Base-by-base conservation (phyloP, 2,888 invertebrate species). In the Chrysina gloriosa region DNA sequence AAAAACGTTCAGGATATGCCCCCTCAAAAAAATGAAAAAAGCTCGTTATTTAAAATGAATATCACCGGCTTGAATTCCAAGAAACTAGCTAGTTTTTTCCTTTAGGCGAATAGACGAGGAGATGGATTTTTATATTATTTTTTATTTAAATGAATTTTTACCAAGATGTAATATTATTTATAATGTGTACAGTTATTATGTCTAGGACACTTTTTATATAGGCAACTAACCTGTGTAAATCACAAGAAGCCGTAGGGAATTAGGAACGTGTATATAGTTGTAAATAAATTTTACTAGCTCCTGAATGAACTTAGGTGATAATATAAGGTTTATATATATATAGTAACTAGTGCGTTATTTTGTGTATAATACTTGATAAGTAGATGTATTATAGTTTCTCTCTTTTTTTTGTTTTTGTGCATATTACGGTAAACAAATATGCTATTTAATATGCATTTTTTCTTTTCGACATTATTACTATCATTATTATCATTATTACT, bases 121-220 rank as follows among this genome's bases (percentile, higher is more conserved):
- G 47, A 61, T 66, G 61, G 58, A 70, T 66, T 71, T 71, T 71
- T 71, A 68, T 72, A 72, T 71, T 63, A 69, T 71, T 72, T 70
- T 70, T 72, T 69, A 70, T 70, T 71, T 70, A 70, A 71, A 69
- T 69, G 66, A 65, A 61, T 61, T 61, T 61, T 45, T 61, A 42
- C 16, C 42, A 42, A 42, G 42, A 61, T 54, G 70, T 68, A n/a
- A 69, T 71, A 73, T n/a, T 74, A 74, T 74, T 74, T 74, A 74
- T 74, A 74, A 67, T 73, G 72, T 74, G 74, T 74, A 74, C 72
- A 74, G 69, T 70, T 65, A 63, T 67, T 45, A 67, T 56, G 2
- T 16, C 29, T 61, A 61, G 42, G 39, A 61, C 27, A 69, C 29
- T 65, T 47, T 69, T 68, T 69, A 56, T 69, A 69, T 68, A 58